Evolutionary conservation across 2,797 vertebrate genomes (phyloP), one percentile per base, ranked within the genome.

Genomic region (Cottoperca gobio): DNA sequence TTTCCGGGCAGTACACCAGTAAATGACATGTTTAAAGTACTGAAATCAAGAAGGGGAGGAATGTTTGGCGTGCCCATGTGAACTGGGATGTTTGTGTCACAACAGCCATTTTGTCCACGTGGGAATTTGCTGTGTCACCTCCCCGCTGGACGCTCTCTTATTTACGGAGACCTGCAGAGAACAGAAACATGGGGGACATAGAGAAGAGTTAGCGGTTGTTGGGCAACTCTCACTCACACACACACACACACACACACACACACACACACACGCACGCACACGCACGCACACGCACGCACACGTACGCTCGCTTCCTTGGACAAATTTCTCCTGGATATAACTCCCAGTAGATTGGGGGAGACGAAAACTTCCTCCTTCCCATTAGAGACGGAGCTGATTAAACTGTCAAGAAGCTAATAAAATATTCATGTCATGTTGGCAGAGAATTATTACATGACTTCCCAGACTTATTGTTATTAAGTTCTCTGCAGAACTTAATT

Each of bases 151-250:
- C 46, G 40, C 26, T 26, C 58, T 77, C 71, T 81, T 93, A 96
- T 91, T 95, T 96, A 95, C 92, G 94, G 92, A 95, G 95, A 95
- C 95, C 95, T 96, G 86, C 19, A 87, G 73, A 74, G 76, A 60
- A 82, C 10, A 90, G 35, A 83, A 26, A 86, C 26, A 86, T 24
- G 73, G 58, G 50, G 63, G 54, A 83, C 45, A 79, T 40, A 85
- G 35, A 64, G 21, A 10, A 65, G 31, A 43, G 61, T 90, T 81
- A 88, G 66, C 5, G 7, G 21, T 35, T 69, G 71, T 59, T 55
- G 52, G 53, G n/a, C 43, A 62, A 45, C 49, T 45, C 33, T 42
- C 19, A 42, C 21, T 10, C 14, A 55, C 17, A 40, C 12, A 39
- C 26, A 73, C 35, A 55, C 24, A 58, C 24, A 60, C 10, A 57